These are phyloP conservation scores for Caenorhabditis afra DNA, from an alignment of 2,888 invertebrate genomes.

Conservation along the genomic window DNA sequence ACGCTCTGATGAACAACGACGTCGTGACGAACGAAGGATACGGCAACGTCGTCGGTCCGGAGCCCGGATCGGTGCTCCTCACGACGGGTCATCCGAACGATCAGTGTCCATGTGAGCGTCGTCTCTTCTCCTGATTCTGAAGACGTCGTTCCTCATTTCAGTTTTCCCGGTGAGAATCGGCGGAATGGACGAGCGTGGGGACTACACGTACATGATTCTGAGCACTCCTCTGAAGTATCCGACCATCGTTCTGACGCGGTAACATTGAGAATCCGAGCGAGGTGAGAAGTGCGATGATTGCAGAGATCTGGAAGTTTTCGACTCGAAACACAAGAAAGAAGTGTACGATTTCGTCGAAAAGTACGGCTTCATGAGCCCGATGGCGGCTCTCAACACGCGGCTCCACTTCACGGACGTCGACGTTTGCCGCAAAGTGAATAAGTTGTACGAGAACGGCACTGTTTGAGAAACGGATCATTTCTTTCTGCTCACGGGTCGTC, in stretches of 20 bases:
- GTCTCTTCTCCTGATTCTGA: no score
- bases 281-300: constrained; percentile 44
- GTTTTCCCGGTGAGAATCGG: constrained; percentile 77
- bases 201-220: constrained; percentile 77
- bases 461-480: constrained; percentile 27
- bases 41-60: constrained; percentile 77
- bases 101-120: constrained; percentile 79
- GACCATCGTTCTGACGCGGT: constrained; percentile 74
- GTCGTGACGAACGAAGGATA: constrained; percentile 70
- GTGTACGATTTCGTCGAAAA: constrained; percentile 74
- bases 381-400: constrained; percentile 71
- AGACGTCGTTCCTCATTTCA: no score
- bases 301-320: constrained; percentile 70
- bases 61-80: constrained; percentile 76
- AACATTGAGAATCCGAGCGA: no score
- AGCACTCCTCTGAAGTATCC: constrained; percentile 78
- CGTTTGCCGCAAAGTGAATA: constrained; percentile 53
- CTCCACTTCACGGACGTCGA: constrained; percentile 66
- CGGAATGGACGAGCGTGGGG: constrained; percentile 64
- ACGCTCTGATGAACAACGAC: constrained; percentile 63
- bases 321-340: constrained; percentile 67
- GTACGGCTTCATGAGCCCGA: constrained; percentile 75
- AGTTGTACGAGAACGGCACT: constrained; percentile 54
- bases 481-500: constrained; percentile 29
- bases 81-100: constrained; percentile 76